phyloP scores from a whole-genome alignment of 2,797 vertebrate genomes.

The Borostomias antarcticus region DNA sequence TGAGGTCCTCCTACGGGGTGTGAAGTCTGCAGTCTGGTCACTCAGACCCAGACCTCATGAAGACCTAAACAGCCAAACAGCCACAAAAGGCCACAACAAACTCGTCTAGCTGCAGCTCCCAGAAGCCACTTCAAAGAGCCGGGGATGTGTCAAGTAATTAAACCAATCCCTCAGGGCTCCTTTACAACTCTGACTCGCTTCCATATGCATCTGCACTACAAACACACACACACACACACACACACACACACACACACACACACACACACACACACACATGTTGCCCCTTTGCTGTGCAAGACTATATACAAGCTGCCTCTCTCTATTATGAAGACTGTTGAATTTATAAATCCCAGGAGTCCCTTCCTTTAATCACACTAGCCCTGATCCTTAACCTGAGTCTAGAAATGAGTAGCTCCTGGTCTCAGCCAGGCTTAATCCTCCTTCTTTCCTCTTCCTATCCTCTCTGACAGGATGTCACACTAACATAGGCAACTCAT shows the following conservation, averaged over 20 bases:
- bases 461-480: not conserved
- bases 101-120: not conserved
- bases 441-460: not conserved
- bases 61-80: not conserved
- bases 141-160: not conserved
- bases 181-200: not conserved
- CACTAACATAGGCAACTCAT: not conserved
- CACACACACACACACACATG: slow-evolving; percentile 11
- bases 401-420: not conserved
- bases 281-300: not conserved
- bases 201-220: not conserved
- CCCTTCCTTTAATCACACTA: slow-evolving; percentile 17
- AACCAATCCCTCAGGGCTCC: not conserved
- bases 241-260: slow-evolving; percentile 9
- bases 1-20: not conserved
- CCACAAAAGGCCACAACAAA: not conserved
- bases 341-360: slow-evolving; percentile 18
- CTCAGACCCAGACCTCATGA: not conserved
- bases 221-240: slow-evolving; percentile 4
- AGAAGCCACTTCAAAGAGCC: slow-evolving; percentile 9
- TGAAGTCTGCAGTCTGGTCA: not conserved
- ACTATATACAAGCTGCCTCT: not conserved
- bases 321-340: slow-evolving; percentile 20
- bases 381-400: slow-evolving; percentile 9
- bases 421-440: not conserved